Evolutionary conservation across 1,140 invertebrate species (phyloP).

Genomic region (Diorhabda carinulata): DNA sequence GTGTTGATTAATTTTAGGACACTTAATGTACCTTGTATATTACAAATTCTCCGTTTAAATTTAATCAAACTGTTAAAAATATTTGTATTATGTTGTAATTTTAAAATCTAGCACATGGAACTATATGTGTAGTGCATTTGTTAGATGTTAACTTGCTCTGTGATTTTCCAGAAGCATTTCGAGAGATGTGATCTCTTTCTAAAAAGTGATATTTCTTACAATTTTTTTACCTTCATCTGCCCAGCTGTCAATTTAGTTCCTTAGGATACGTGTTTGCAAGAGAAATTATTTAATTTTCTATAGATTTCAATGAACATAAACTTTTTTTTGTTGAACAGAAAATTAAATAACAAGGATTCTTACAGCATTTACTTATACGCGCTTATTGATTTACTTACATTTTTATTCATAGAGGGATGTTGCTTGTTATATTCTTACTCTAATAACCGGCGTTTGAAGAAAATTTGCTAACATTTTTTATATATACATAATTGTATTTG

Average conservation of each 20-base stretch:
- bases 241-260: conserved; percentile 23
- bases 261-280: not conserved
- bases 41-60: not conserved
- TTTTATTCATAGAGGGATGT: conserved; percentile 25
- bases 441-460: conserved; percentile 9
- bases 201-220: conserved; percentile 18
- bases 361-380: conserved; percentile 19
- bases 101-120: not conserved
- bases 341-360: conserved; percentile 3
- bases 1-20: too few species aligned
- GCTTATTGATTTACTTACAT: conserved; percentile 27
- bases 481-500: not conserved
- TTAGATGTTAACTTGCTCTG: conserved; percentile 9
- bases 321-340: not conserved
- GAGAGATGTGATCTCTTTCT: conserved; percentile 4
- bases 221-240: conserved; percentile 18
- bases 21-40: conserved; percentile 17
- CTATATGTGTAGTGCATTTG: not conserved
- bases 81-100: conserved; percentile 5
- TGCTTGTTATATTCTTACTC: conserved; percentile 22
- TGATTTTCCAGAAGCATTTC: conserved; percentile 10
- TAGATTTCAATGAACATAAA: conserved; percentile 5
- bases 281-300: conserved; percentile 17
- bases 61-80: conserved; percentile 7
- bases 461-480: not conserved